Conservation (phyloP, 2,888 invertebrate species). For the Drosophila prolongata region DNA sequence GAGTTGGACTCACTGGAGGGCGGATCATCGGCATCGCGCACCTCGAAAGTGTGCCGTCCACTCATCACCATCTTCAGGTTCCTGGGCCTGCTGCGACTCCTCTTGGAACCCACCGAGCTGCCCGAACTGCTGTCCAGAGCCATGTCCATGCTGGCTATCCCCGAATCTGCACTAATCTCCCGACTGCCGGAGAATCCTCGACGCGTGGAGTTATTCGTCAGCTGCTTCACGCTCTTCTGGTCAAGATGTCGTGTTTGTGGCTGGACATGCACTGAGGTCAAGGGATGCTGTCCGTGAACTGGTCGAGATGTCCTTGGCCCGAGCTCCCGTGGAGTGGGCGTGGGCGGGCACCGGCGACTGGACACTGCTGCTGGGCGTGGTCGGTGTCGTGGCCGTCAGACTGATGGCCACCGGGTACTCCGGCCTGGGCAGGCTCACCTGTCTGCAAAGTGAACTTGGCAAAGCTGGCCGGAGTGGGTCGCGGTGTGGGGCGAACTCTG, state of each 20-base stretch:
- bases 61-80: conserved; percentile 91
- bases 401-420: conserved; percentile 87
- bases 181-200: conserved; percentile 83
- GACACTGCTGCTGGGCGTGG: conserved; percentile 72
- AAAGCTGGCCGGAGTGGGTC: conserved; percentile 83
- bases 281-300: conserved; percentile 55
- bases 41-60: conserved; percentile 90
- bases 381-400: conserved; percentile 78
- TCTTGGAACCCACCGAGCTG: conserved; percentile 75
- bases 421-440: conserved; percentile 90
- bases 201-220: conserved; percentile 89
- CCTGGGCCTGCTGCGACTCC: conserved; percentile 86
- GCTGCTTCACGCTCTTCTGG: conserved; percentile 90
- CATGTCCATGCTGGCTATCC: conserved; percentile 83
- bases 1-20: conserved; percentile 83
- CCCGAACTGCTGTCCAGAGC: conserved; percentile 73
- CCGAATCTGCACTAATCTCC: conserved; percentile 84
- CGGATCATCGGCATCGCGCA: conserved; percentile 87
- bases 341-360: conserved; percentile 68
- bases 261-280: conserved; percentile 66
- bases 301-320: conserved; percentile 66
- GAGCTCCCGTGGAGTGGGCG: conserved; percentile 55
- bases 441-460: conserved; percentile 89
- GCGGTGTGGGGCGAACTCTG: conserved; percentile 83
- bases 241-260: conserved; percentile 85